Base-by-base conservation (phyloP, 2,797 vertebrate genomes). In the Psittacula derbiana region DNA sequence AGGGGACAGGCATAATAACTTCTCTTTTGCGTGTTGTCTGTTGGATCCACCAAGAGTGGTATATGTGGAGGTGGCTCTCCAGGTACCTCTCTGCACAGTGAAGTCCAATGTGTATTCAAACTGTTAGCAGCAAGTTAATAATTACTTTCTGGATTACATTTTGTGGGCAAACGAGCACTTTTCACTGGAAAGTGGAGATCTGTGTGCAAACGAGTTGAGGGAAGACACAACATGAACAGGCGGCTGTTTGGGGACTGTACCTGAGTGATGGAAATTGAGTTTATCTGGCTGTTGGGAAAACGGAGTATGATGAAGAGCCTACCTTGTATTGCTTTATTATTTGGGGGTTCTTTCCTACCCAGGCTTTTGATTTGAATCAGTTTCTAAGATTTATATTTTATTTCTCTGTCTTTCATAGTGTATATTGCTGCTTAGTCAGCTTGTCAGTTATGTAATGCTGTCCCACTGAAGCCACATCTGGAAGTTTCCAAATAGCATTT, bases 11-110 rank as follows among this genome's bases (percentile, higher is more conserved):
- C 6, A 6, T 30, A 0, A 0, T 46, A 58, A 21, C 43, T 53
- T 1, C 0, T n/a, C 27, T 61, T 58, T 81, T 40, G 16, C 4
- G 0, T 49, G n/a, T 36, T 52, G 14, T n/a, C 18, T n/a, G 16
- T 46, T 55, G 27, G 28, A 27, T 65, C 28, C 33, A 31, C 71
- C 31, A 43, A 28, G 46, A 65, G 20, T 11, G 4, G 3, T 58
- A 1, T 19, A 2, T 30, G 19, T 70, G 67, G 30, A 80, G 20
- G 19, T 82, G 62, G 30, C 43, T 36, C 27, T 81, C 20, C 41
- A 58, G 53, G 31, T n/a, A 16, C 36, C 58, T 73, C 23, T 31
- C 36, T 71, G 57, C 40, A 31, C 30, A 55, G 28, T 50, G 49
- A 66, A 53, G 13, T 80, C 31, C n/a, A 61, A 31, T 2, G 2